Percentiles rank a stretch among this genome's conserved stretches.
phyloP scores from a whole-genome alignment of 53 echinoderm and acorn worm species.

The Apostichopus leukothele region DNA sequence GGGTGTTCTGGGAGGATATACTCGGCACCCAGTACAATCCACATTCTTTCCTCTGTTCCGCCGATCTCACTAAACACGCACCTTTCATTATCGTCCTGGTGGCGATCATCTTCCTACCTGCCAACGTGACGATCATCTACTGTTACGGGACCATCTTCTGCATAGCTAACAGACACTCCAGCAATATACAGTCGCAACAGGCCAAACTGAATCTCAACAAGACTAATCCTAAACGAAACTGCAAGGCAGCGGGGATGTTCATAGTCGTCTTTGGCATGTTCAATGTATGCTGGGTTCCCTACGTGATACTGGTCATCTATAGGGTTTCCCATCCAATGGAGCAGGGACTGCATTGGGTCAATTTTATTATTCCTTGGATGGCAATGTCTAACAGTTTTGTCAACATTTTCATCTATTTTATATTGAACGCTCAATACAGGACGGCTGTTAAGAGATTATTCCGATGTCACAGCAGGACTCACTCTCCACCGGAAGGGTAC shows the following conservation, averaged over 20 bases:
- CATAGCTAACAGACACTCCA: conserved; percentile 35
- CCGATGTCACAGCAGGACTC: not conserved
- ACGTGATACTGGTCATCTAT: conserved; percentile 35
- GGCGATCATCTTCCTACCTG: conserved; percentile 18
- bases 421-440: conserved; percentile 29
- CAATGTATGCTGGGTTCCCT: conserved; percentile 55
- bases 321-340: not conserved
- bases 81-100: not conserved
- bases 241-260: conserved; percentile 47
- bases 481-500: not conserved
- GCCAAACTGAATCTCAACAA: not conserved
- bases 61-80: conserved; percentile 16
- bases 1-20: conserved; percentile 21
- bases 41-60: conserved; percentile 47
- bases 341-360: conserved; percentile 16
- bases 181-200: conserved; percentile 20
- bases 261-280: conserved; percentile 39
- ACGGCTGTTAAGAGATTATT: conserved; percentile 9
- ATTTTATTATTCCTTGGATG: conserved; percentile 51
- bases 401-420: conserved; percentile 40
- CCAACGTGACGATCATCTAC: conserved; percentile 40
- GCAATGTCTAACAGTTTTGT: conserved; percentile 54
- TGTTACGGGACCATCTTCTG: conserved; percentile 16
- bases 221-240: not conserved
- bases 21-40: conserved; percentile 49